Evolutionary conservation across 2,113 vertebrate genomes (phyloP).

Genomic region (Nothoprocta perdicaria): DNA sequence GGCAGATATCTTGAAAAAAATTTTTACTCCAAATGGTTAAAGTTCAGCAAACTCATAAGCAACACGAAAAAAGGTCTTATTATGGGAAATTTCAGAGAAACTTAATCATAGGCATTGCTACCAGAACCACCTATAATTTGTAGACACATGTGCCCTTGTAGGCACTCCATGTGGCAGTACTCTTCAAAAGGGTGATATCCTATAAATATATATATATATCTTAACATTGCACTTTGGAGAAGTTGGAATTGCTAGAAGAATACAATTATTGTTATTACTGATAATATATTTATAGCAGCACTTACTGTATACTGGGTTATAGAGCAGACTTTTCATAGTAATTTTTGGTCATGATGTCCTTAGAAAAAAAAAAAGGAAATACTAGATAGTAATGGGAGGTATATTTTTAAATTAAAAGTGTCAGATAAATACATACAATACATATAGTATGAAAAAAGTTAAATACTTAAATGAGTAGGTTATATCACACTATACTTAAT

Average conservation of each 20-base stretch:
- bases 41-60: slow-evolving; percentile 13
- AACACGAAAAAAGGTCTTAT: background rate
- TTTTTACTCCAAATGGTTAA: background rate
- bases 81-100: background rate
- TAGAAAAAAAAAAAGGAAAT: background rate
- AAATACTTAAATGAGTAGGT: background rate
- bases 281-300: background rate
- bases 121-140: background rate
- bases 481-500: background rate
- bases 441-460: background rate
- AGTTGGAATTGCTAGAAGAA: background rate
- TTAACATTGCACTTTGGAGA: background rate
- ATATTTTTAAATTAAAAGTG: background rate
- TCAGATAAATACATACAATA: background rate
- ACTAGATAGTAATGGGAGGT: background rate
- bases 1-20: background rate
- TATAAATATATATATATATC: background rate
- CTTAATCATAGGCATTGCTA: slow-evolving; percentile 11
- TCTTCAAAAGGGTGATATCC: background rate
- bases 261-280: background rate
- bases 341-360: background rate
- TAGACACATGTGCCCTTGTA: background rate
- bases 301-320: background rate
- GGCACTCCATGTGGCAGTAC: background rate
- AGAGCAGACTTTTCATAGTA: background rate